Conservation (phyloP, 2,113 vertebrate genomes). For the Vulpes lagopus region DNA sequence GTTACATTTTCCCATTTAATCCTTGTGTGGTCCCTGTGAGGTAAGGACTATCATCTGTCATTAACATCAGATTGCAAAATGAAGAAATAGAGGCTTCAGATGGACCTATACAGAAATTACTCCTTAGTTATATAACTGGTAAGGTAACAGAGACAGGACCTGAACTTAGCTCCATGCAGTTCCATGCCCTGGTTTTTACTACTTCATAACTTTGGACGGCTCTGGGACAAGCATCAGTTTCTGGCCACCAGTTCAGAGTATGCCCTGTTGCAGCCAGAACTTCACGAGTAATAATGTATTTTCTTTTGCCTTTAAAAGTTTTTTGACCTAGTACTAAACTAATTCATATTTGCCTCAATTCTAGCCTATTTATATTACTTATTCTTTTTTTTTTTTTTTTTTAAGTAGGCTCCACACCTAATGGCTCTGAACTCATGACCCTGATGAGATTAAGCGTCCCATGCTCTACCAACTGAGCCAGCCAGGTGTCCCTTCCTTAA, state of each 20-base stretch:
- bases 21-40: not conserved
- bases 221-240: not conserved
- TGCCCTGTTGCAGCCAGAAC: not conserved
- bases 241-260: not conserved
- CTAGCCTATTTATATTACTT: not conserved
- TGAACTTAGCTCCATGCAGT: not conserved
- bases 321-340: not conserved
- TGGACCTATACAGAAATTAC: not conserved
- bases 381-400: not conserved
- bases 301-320: not conserved
- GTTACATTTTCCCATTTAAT: slow-evolving; percentile 26
- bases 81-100: not conserved
- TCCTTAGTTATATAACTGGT: not conserved
- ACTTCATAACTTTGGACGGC: not conserved
- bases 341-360: not conserved
- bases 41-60: not conserved
- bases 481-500: not conserved
- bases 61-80: slow-evolving; percentile 36
- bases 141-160: not conserved
- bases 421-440: not conserved
- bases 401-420: not conserved
- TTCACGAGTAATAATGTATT: not conserved
- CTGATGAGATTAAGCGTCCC: not conserved
- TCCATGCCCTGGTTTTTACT: not conserved
- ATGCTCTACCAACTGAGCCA: not conserved